These are phyloP conservation scores for Virgularia gustaviana DNA, from an alignment of 92 coral and sea anemone species.

Conservation along the genomic window DNA sequence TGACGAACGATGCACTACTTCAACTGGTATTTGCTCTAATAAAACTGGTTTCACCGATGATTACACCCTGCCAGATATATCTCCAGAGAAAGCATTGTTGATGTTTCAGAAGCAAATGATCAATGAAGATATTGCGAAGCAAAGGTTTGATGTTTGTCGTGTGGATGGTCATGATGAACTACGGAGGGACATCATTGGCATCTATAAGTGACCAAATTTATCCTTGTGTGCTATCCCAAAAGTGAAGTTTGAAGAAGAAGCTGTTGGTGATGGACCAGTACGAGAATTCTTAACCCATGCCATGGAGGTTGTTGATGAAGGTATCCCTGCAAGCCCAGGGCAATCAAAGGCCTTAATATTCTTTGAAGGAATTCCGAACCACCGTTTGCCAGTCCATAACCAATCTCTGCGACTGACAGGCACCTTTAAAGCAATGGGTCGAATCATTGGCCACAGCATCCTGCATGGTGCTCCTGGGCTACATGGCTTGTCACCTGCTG, in stretches of 20 bases:
- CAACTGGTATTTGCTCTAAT: no score
- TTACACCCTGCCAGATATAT: not conserved
- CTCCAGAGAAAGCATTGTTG: not conserved
- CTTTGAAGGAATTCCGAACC: slow-evolving; percentile 1
- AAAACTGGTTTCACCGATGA: not conserved
- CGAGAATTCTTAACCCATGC: slow-evolving; percentile 4
- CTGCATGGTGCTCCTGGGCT: slow-evolving; percentile 29
- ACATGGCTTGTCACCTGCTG: slow-evolving; percentile 24
- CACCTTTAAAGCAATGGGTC: slow-evolving; percentile 14
- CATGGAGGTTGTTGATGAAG: slow-evolving; percentile 11
- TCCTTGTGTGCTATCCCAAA: not conserved
- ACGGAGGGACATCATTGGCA: not conserved
- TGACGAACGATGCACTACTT: no score
- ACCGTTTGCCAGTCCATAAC: slow-evolving; percentile 9
- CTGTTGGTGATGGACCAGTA: slow-evolving; percentile 1
- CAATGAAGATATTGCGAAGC: not conserved
- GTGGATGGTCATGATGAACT: not conserved
- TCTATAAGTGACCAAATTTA: not conserved
- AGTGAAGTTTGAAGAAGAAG: slow-evolving; percentile 8
- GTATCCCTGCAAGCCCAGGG: not conserved
- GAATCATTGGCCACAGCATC: slow-evolving; percentile 21
- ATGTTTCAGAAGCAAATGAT: not conserved
- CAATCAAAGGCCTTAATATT: slow-evolving; percentile 2
- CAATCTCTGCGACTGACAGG: slow-evolving; percentile 12
- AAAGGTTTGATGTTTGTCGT: not conserved